phyloP scores from a whole-genome alignment of 2,888 invertebrate species.

The Acanthopleura granulata region DNA sequence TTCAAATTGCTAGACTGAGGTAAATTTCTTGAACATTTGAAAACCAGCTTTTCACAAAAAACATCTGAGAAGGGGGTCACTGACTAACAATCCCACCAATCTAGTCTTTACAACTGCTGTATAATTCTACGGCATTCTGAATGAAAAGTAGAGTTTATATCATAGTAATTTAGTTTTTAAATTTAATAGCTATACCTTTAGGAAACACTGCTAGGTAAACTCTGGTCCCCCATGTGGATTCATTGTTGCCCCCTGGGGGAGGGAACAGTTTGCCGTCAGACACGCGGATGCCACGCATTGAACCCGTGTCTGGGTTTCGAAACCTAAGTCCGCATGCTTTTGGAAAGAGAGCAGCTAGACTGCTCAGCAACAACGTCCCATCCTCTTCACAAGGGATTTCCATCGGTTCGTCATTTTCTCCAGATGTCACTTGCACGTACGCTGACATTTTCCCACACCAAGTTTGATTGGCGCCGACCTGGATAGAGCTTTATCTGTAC shows the following conservation, averaged over 20 bases:
- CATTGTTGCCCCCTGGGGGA: neutral
- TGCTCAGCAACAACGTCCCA: slow-evolving; percentile 17
- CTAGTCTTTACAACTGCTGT: too few relatives aligned
- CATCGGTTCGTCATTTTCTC: slow-evolving; percentile 16
- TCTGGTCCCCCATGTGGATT: neutral
- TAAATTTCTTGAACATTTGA: too few relatives aligned
- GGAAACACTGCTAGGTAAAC: slow-evolving; percentile 18
- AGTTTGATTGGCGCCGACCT: too few relatives aligned
- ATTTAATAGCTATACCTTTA: slow-evolving; percentile 16
- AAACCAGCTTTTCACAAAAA: too few relatives aligned
- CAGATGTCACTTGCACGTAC: slow-evolving; percentile 19
- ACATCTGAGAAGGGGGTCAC: too few relatives aligned
- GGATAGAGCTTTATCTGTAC: too few relatives aligned
- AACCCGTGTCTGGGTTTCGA: slow-evolving; percentile 11
- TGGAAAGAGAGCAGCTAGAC: slow-evolving; percentile 13
- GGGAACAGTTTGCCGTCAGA: slow-evolving; percentile 17
- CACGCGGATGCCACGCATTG: slow-evolving; percentile 17
- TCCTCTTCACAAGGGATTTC: slow-evolving; percentile 20
- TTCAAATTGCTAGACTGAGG: too few relatives aligned
- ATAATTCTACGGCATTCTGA: too few relatives aligned
- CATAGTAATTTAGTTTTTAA: too few relatives aligned
- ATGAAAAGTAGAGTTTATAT: too few relatives aligned
- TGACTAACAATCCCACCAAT: too few relatives aligned
- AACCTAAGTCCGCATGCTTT: slow-evolving; percentile 18
- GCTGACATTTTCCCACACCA: slow-evolving; percentile 1